Percentiles rank a stretch among this genome's conserved stretches.
phyloP scores from a whole-genome alignment of 1,140 invertebrate genomes.

The Harlomillsia oculata region DNA sequence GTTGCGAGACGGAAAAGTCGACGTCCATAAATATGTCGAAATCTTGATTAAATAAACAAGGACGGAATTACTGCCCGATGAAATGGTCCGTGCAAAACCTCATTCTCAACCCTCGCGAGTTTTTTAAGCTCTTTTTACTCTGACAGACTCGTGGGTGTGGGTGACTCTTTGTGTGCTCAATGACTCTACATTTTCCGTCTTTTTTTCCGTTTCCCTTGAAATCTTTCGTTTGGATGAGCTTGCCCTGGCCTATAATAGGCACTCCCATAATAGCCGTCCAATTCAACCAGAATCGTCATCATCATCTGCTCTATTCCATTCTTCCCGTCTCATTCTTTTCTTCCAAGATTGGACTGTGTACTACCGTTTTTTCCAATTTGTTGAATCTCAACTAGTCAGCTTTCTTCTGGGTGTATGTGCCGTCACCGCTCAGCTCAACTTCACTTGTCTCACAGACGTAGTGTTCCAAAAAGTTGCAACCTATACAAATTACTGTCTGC shows the following conservation, averaged over 20 bases:
- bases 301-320: constrained; percentile 14
- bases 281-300: constrained; percentile 14
- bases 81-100: constrained; percentile 35
- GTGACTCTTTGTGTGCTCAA: background rate
- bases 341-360: constrained; percentile 9
- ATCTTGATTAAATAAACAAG: constrained; percentile 36
- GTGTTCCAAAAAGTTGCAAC: constrained; percentile 14
- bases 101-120: constrained; percentile 25
- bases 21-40: constrained; percentile 36
- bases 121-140: constrained; percentile 14
- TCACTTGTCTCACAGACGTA: background rate
- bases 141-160: background rate
- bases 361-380: constrained; percentile 15
- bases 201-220: constrained; percentile 14
- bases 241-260: constrained; percentile 10
- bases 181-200: background rate
- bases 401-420: background rate
- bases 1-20: constrained; percentile 25
- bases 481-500: constrained; percentile 20
- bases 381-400: no score
- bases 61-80: constrained; percentile 33
- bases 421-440: background rate
- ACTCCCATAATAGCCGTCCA: constrained; percentile 12
- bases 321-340: no score
- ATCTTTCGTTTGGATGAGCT: constrained; percentile 3